Percentiles rank a stretch among this genome's conserved stretches.
Conservation (phyloP, 2,888 invertebrate species). For the Heliconius hortense region DNA sequence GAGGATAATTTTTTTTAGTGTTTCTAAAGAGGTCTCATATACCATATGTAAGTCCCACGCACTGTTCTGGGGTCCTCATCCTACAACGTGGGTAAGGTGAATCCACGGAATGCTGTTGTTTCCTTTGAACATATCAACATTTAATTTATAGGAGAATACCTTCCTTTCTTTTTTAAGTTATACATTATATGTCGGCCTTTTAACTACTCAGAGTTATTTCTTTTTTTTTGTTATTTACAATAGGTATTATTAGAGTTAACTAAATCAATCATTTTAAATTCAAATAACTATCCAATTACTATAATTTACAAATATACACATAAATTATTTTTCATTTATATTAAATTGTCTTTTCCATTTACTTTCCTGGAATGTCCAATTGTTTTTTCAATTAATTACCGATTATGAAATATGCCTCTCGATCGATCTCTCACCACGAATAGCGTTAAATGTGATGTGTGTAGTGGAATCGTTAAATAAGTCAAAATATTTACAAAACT, state of each 20-base stretch:
- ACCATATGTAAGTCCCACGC: too few relatives aligned
- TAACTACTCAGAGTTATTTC: not conserved
- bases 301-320: not conserved
- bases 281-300: not conserved
- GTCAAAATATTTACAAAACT: slow-evolving; percentile 45
- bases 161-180: too few relatives aligned
- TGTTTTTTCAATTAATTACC: not conserved
- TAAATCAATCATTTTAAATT: not conserved
- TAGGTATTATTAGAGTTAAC: not conserved
- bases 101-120: too few relatives aligned
- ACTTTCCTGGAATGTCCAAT: slow-evolving; percentile 1
- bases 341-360: not conserved
- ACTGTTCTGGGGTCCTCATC: too few relatives aligned
- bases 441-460: slow-evolving; percentile 43
- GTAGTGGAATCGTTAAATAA: slow-evolving; percentile 42
- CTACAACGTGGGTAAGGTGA: too few relatives aligned
- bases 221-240: not conserved
- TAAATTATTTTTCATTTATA: not conserved
- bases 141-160: too few relatives aligned
- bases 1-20: not conserved
- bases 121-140: too few relatives aligned
- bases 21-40: not conserved
- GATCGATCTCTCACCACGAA: not conserved
- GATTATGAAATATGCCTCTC: not conserved
- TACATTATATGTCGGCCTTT: too few relatives aligned